phyloP scores from a whole-genome alignment of 2,888 invertebrate genomes.

The Drosophila rubida region DNA sequence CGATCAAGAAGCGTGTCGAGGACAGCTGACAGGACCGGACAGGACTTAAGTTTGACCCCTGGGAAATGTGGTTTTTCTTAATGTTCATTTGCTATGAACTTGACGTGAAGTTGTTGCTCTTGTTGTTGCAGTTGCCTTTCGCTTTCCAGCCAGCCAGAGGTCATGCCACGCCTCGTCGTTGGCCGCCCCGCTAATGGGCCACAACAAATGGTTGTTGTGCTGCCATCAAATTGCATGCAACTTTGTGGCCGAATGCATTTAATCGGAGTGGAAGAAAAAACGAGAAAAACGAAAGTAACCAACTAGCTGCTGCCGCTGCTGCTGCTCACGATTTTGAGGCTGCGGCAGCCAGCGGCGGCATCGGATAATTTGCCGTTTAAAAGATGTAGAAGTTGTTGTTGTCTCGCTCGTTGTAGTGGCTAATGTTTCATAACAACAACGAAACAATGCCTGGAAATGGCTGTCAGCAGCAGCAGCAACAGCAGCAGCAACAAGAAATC shows the following conservation, averaged over 20 bases:
- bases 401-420: conserved; percentile 49
- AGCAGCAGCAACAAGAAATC: conserved; percentile 49
- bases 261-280: conserved; percentile 42
- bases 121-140: conserved; percentile 54
- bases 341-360: conserved; percentile 39
- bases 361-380: conserved; percentile 59
- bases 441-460: conserved; percentile 78
- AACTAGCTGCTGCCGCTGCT: background rate
- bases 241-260: conserved; percentile 47
- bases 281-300: conserved; percentile 22
- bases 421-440: conserved; percentile 79
- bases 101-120: conserved; percentile 14
- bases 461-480: conserved; percentile 58
- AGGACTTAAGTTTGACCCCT: background rate
- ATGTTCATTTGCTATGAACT: conserved; percentile 20
- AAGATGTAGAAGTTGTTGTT: conserved; percentile 32
- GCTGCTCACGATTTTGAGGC: conserved; percentile 54
- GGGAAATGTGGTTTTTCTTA: background rate
- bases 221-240: conserved; percentile 56
- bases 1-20: background rate
- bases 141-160: conserved; percentile 66
- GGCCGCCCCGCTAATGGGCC: conserved; percentile 12
- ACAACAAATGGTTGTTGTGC: conserved; percentile 26
- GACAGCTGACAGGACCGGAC: background rate
- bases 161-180: conserved; percentile 48